These are phyloP conservation scores for Sphaerophoria rueppellii DNA, from an alignment of 2,888 invertebrate species.

Conservation along the genomic window DNA sequence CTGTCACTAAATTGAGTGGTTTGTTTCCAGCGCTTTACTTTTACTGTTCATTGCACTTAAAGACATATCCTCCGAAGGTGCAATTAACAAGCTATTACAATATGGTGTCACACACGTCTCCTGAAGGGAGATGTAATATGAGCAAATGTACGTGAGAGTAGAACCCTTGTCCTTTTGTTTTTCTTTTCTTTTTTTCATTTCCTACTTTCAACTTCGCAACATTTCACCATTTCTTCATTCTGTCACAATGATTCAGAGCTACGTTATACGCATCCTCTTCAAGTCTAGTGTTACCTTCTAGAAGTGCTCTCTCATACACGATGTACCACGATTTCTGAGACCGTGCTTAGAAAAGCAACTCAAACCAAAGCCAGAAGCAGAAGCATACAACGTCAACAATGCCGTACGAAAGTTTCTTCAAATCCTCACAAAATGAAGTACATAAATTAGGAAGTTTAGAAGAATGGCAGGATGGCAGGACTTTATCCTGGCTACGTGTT, in stretches of 20 bases:
- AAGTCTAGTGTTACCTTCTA: conserved; percentile 18
- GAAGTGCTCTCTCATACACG: conserved; percentile 19
- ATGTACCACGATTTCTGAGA: conserved; percentile 5
- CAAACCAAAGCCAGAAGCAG: background rate
- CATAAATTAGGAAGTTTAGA: conserved; percentile 70
- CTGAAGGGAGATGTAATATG: conserved; percentile 41
- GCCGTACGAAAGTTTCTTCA: conserved; percentile 60
- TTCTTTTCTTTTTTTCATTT: conserved; percentile 28
- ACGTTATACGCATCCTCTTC: conserved; percentile 38
- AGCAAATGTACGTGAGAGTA: conserved; percentile 62
- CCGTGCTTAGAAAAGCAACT: background rate
- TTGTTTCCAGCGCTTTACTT: conserved; percentile 37
- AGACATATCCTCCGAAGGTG: conserved; percentile 41
- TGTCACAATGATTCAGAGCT: background rate
- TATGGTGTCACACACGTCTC: conserved; percentile 61
- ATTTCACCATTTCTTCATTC: background rate
- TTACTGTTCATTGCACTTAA: conserved; percentile 40
- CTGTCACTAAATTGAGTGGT: conserved; percentile 58
- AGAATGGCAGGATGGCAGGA: conserved; percentile 56
- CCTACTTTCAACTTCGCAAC: conserved; percentile 24
- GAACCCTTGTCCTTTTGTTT: conserved; percentile 9
- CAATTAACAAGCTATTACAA: conserved; percentile 71
- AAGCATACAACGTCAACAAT: conserved; percentile 50
- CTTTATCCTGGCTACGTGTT: conserved; percentile 71
- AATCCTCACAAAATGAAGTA: conserved; percentile 71